Evolutionary conservation across 1,140 invertebrate species (phyloP).

Genomic region (Megathymus violae): DNA sequence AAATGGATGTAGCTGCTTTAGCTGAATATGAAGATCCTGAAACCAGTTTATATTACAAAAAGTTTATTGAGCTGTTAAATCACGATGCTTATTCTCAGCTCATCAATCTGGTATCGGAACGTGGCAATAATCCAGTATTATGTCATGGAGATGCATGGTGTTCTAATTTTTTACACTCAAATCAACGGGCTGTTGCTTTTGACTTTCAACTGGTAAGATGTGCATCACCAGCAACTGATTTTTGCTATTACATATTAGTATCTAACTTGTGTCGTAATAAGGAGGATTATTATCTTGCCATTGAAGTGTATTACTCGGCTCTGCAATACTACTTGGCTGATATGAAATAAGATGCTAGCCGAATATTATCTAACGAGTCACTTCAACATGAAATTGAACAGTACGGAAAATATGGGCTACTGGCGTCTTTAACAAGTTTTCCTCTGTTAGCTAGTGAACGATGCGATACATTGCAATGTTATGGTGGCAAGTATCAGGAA

Average conservation of each 20-base stretch:
- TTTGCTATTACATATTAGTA: slow-evolving; percentile 43
- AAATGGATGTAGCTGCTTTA: slow-evolving; percentile 41
- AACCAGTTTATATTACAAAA: slow-evolving; percentile 50
- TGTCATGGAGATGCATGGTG: slow-evolving; percentile 56
- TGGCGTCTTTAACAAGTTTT: slow-evolving; percentile 45
- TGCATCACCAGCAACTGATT: slow-evolving; percentile 48
- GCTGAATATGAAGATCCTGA: slow-evolving; percentile 43
- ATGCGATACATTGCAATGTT: slow-evolving; percentile 45
- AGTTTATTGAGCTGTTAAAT: slow-evolving; percentile 40
- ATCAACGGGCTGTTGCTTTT: slow-evolving; percentile 42
- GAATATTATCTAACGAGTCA: slow-evolving; percentile 42
- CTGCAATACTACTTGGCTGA: slow-evolving; percentile 48
- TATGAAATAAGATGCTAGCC: slow-evolving; percentile 41
- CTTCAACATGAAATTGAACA: slow-evolving; percentile 46
- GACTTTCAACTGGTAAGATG: slow-evolving; percentile 55
- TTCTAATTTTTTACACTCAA: slow-evolving; percentile 48
- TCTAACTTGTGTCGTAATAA: slow-evolving; percentile 37
- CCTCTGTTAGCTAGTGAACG: slow-evolving; percentile 43
- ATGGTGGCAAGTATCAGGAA: slow-evolving; percentile 37
- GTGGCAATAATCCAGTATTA: slow-evolving; percentile 40
- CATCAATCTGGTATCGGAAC: slow-evolving; percentile 33
- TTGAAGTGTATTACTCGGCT: slow-evolving; percentile 45
- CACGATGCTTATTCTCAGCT: slow-evolving; percentile 47
- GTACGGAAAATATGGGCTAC: slow-evolving; percentile 50
- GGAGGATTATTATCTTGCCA: slow-evolving; percentile 43